Conservation (phyloP, 2,797 vertebrate genomes). For the Vespertilio murinus region DNA sequence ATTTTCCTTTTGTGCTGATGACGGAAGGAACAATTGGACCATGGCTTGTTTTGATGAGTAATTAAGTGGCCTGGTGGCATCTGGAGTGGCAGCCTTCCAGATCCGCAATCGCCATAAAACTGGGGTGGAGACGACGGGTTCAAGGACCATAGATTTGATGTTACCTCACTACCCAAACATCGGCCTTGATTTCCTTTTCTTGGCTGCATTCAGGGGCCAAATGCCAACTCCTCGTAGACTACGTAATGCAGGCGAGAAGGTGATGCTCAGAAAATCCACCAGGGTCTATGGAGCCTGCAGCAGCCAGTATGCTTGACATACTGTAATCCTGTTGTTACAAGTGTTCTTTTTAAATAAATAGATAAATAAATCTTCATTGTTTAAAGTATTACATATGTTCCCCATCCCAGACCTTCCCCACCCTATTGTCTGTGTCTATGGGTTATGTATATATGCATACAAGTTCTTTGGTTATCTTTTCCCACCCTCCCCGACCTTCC, state of each 20-base stretch:
- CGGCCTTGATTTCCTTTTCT: conserved; percentile 25
- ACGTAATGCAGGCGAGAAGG: neutral
- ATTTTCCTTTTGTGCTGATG: neutral
- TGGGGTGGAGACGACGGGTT: neutral
- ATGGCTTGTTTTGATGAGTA: conserved; percentile 30
- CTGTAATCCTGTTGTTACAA: neutral
- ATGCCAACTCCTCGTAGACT: neutral
- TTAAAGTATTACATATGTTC: too few relatives aligned
- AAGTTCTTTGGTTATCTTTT: too few relatives aligned
- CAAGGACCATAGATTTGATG: neutral
- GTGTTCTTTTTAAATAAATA: neutral
- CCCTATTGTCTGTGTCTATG: too few relatives aligned
- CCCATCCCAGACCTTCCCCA: too few relatives aligned
- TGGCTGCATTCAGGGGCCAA: neutral
- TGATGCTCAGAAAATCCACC: neutral
- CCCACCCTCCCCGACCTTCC: too few relatives aligned
- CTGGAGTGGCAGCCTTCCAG: conserved; percentile 31
- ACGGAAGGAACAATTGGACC: conserved; percentile 10
- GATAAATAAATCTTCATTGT: too few relatives aligned
- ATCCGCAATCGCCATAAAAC: conserved; percentile 1
- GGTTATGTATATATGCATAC: too few relatives aligned
- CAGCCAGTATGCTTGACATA: neutral
- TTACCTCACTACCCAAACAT: neutral
- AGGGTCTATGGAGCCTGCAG: neutral
- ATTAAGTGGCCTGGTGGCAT: conserved; percentile 44